Conservation (phyloP, 2,113 vertebrate genomes). For the Coturnix japonica region DNA sequence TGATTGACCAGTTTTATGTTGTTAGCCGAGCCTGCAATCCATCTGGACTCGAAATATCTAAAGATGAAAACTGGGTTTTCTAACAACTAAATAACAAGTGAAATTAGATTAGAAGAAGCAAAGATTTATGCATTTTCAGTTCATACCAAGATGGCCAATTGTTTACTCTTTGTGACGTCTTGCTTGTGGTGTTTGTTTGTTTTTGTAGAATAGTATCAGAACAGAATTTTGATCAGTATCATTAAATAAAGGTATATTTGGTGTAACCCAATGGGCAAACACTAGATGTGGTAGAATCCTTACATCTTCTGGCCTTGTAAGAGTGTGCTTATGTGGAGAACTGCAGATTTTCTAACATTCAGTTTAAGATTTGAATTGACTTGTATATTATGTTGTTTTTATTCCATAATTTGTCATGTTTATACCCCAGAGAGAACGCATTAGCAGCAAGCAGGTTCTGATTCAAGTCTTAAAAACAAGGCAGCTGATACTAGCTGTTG, state of each 20-base stretch:
- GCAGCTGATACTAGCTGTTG: constrained; percentile 3
- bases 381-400: neutral
- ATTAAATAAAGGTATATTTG: neutral
- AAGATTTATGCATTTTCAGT: neutral
- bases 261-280: neutral
- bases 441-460: constrained; percentile 5
- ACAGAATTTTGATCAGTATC: neutral
- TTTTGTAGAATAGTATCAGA: neutral
- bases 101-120: neutral
- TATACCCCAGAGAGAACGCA: neutral
- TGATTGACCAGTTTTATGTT: constrained; percentile 78
- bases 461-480: neutral
- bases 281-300: neutral
- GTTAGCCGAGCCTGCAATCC: constrained; percentile 72
- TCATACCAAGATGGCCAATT: neutral
- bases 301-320: neutral
- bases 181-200: neutral
- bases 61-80: constrained; percentile 53
- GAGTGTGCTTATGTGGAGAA: neutral
- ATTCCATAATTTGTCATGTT: neutral
- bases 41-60: constrained; percentile 66
- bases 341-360: neutral
- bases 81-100: neutral
- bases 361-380: neutral
- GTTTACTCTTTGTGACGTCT: neutral